Conservation (phyloP, 2,113 vertebrate species). For the Miniopterus natalensis region DNA sequence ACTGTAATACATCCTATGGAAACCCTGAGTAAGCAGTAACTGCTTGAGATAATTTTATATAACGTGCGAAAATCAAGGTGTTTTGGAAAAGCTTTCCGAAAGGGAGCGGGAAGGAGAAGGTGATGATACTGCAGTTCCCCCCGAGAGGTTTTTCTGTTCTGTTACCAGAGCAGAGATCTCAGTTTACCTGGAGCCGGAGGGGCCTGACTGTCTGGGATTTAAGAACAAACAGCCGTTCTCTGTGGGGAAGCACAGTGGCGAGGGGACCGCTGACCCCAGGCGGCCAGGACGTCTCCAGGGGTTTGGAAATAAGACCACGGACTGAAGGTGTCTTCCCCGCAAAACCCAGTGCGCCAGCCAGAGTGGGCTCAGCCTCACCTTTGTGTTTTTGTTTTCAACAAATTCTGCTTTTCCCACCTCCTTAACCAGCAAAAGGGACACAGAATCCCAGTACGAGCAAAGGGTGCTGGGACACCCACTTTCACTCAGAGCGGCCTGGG, state of each 20-base stretch:
- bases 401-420: not conserved
- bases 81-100: not conserved
- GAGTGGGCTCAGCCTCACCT: not conserved
- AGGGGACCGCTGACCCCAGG: not conserved
- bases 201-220: not conserved
- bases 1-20: not conserved
- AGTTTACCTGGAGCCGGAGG: not conserved
- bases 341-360: too few relatives aligned
- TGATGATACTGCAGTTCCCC: not conserved
- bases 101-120: not conserved
- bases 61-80: not conserved
- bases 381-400: not conserved
- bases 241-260: accelerated
- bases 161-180: not conserved
- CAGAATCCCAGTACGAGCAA: not conserved
- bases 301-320: not conserved
- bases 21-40: conserved; percentile 2
- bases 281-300: not conserved
- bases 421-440: not conserved
- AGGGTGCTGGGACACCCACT: not conserved
- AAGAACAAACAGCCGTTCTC: accelerated
- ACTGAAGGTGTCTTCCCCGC: not conserved
- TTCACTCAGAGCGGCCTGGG: not conserved
- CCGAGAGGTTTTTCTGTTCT: not conserved
- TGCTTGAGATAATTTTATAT: conserved; percentile 53